Base-by-base conservation (phyloP, 37 sponge, comb jelly and placozoan species). In the Agelas oroides region DNA sequence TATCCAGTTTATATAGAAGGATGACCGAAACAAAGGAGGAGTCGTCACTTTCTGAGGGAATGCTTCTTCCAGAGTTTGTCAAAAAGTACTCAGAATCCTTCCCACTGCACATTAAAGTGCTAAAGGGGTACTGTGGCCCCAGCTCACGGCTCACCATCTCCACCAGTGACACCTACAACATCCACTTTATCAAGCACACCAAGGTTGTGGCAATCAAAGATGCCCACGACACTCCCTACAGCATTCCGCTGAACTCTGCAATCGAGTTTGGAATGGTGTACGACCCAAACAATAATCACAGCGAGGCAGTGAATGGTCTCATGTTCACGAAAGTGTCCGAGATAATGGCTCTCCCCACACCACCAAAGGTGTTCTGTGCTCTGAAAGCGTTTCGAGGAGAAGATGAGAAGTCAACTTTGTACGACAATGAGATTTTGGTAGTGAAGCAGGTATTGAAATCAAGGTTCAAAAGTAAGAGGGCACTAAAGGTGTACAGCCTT, bases 181-280 rank as follows among this genome's bases (percentile, higher is more conserved):
- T 78, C 66, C 79, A 78, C 35, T 78, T 78, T 24, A 5, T 78
- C 24, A 78, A 78, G 66, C 65, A 64, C 40, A 78, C 79, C n/a
- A 61, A 63, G 35, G 79, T 78, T 15, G 61, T 78, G 40, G 24
- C 24, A 8, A 32, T 78, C 38, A 19, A 32, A 27, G 79, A 78
- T 40, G 16, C n/a, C 14, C 60, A 78, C 66, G 60, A 63, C 24
- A 61, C 60, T 12, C 53, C 39, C 5, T 78, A 78, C 35, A 64
- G 46, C 39, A 41, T 78, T 27, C 79, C 79, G 16, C 79, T 78
- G 23, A 78, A 78, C 79, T 78, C 79, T 32, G 65, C 79, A 28
- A 35, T 78, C 11, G 65, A 78, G 53, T 78, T 78, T 78, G 79
- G 79, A 2, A 23, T 78, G 0, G n/a, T 78, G 66, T 78, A 78